Base-by-base conservation (phyloP, 1,140 invertebrate species). In the Callitettix versicolor region DNA sequence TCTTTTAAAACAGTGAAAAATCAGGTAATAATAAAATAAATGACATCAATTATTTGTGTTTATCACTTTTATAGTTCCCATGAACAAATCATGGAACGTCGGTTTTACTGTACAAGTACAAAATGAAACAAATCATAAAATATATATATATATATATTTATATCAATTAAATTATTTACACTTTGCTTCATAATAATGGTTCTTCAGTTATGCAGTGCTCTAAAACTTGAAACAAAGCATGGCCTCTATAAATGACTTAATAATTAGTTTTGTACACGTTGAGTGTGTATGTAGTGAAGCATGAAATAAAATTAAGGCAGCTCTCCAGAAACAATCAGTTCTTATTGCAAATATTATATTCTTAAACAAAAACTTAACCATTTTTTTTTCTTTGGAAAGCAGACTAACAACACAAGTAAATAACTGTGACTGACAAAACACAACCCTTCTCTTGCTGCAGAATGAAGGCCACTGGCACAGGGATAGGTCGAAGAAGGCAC, bases 111-210 rank as follows among this genome's bases (percentile, higher is more conserved):
- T 51, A 26, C 36, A 49, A 51, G 48, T 51, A 51, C 48, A 51
- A 51, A 51, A 51, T 51, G 48, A 51, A 51, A 51, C 48, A 51
- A 51, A 51, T 51, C 48, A 51, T 51, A 51, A 51, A 51, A 51
- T 51, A 51, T 51, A 51, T 36, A 36, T 51, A 38, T 51, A 51
- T 51, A 51, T 51, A 34, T 34, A 49, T 49, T 33, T 49, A 33
- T 51, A 51, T 34, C 34, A 51, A 51, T 51, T 26, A 36, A 14
- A 5, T 51, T 51, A 51, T 30, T 38, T 51, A 51, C 36, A 51
- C 21, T 34, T 36, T 51, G 48, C 48, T 21, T 51, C 34, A 38
- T 21, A 51, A 36, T 38, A 30, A 15, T 14, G 14, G 14, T 36
- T n/a, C 34, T 51, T 36, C 36, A 21, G 34, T 51, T 30, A 51